Evolutionary conservation across 2,113 vertebrate species (phyloP).

Genomic region (Symphodus melops): DNA sequence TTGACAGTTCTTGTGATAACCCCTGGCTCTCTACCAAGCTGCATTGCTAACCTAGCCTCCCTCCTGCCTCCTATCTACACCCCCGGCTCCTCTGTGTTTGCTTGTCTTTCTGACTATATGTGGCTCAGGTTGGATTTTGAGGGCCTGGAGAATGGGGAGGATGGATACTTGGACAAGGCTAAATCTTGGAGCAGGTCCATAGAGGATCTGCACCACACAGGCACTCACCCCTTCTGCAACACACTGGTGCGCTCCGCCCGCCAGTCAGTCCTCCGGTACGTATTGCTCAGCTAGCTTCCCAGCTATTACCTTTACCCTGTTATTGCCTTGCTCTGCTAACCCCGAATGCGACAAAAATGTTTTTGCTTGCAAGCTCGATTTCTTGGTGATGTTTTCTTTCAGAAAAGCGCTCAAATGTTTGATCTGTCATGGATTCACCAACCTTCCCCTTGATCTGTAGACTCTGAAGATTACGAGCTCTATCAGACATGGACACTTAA

Average conservation of each 20-base stretch:
- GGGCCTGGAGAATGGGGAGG: slow-evolving; percentile 92
- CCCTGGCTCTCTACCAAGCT: slow-evolving; percentile 66
- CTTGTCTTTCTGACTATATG: slow-evolving; percentile 63
- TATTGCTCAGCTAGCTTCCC: slow-evolving; percentile 73
- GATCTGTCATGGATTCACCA: slow-evolving; percentile 1
- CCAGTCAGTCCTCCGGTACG: slow-evolving; percentile 96
- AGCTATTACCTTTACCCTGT: slow-evolving; percentile 40
- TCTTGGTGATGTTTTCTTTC: slow-evolving; percentile 17
- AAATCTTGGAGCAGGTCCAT: slow-evolving; percentile 97
- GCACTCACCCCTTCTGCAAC: slow-evolving; percentile 90
- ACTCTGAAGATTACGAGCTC: slow-evolving; percentile 10
- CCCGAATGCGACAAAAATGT: slow-evolving; percentile 42
- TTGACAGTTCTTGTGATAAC: slow-evolving; percentile 74
- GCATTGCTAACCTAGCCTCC: slow-evolving; percentile 68
- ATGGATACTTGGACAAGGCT: slow-evolving; percentile 90
- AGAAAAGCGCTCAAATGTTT: slow-evolving; percentile 6
- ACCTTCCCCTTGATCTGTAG: slow-evolving; percentile 34
- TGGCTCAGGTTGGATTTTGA: slow-evolving; percentile 95
- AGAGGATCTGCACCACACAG: slow-evolving; percentile 94
- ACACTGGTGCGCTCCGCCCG: slow-evolving; percentile 94
- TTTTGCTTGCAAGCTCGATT: slow-evolving; percentile 48
- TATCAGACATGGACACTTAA: slow-evolving; percentile 32
- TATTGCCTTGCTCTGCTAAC: slow-evolving; percentile 60
- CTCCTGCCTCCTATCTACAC: slow-evolving; percentile 48
- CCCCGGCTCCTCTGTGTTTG: slow-evolving; percentile 59